Conservation (phyloP, 1,140 invertebrate species). For the Cydia splendana region DNA sequence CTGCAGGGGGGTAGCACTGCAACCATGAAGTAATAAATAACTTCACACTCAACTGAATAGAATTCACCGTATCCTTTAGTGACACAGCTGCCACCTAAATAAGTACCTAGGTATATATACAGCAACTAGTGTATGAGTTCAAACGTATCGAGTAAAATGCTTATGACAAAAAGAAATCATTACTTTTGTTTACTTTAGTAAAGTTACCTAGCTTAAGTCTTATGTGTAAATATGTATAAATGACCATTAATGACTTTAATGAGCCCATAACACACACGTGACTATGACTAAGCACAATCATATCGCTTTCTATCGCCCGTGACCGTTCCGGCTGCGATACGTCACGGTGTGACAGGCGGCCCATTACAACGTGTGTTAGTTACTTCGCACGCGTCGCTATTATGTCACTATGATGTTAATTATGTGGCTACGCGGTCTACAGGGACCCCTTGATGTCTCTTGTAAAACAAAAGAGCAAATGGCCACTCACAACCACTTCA, state of each 20-base stretch:
- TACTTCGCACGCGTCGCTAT: slow-evolving; percentile 1
- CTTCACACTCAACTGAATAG: neutral
- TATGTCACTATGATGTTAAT: slow-evolving; percentile 29
- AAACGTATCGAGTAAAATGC: no score
- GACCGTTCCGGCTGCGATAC: slow-evolving; percentile 19
- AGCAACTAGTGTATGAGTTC: no score
- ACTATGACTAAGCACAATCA: neutral
- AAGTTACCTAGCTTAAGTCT: neutral
- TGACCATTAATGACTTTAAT: neutral
- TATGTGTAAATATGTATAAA: neutral
- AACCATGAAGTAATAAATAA: slow-evolving; percentile 9
- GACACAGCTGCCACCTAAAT: no score
- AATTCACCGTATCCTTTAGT: neutral
- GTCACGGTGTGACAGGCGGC: slow-evolving; percentile 27
- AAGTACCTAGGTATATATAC: no score
- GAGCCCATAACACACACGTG: neutral
- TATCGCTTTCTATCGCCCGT: slow-evolving; percentile 13
- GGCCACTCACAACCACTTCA: neutral
- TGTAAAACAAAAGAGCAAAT: slow-evolving; percentile 16
- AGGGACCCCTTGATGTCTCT: slow-evolving; percentile 1
- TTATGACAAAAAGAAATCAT: neutral
- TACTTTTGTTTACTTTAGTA: neutral
- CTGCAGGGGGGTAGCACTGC: neutral
- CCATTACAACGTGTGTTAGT: slow-evolving; percentile 19
- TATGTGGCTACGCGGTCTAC: neutral